Base-by-base conservation (phyloP, 2,113 vertebrate genomes). In the Saimiri boliviensis region DNA sequence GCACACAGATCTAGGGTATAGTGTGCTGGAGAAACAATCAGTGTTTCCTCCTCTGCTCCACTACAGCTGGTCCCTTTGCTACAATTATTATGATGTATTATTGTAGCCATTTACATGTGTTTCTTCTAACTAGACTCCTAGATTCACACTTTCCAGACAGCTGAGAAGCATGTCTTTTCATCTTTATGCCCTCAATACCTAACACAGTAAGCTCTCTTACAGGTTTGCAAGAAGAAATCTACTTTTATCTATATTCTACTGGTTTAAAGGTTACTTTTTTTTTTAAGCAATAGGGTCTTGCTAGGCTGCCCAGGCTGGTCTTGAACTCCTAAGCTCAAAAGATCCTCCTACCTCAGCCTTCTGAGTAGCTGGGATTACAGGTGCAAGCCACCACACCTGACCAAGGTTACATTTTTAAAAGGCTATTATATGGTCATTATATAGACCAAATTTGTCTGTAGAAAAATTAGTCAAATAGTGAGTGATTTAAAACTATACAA, bases 361-460 rank as follows among this genome's bases (percentile, higher is more conserved):
- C 73, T 30, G 6, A 76, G 40, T 45, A 76, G 40, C 40, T 76
- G 25, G 12, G 25, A 76, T 27, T 30, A 76, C 3, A 30, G 73
- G 25, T 16, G 0, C 7, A 27, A 74, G 40, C 73, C 40, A 74
- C 40, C 40, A 8, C 3, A 12, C 23, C 40, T 5, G 12, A 42
- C 73, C 40, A 92, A 60, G 21, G 35, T 42, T 83, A 70, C 37
- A 45, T 63, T 92, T 97, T 79, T 89, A 23, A 63, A 73, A 91
- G 47, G 68, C 25, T 80, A 30, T 52, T 60, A 37, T 54, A 54
- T 49, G 42, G 21, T 82, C 40, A 82, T 30, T 86, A 45, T 4
- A 32, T 8, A 27, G 30, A 77, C 42, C 60, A 91, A 86, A 83
- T 23, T 27, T 84, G n/a, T 54, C 70, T 71, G 56, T 21, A 88